Evolutionary conservation across 92 coral and sea anemone genomes (phyloP).

Genomic region (Pocillopora meandrina): DNA sequence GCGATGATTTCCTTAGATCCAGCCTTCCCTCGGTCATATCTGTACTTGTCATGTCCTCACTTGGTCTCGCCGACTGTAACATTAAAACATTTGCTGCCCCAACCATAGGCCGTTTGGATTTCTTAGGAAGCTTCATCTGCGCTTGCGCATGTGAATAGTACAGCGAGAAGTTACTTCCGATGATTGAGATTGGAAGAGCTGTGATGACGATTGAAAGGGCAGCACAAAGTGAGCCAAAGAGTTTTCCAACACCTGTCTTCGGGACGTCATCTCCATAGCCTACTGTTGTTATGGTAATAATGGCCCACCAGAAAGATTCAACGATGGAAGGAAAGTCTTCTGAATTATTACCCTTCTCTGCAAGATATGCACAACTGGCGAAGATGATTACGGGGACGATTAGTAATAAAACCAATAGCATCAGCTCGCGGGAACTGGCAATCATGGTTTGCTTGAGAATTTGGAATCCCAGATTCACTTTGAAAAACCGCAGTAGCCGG

Average conservation of each 20-base stretch:
- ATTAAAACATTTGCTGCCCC: slow-evolving; percentile 86
- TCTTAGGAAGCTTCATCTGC: slow-evolving; percentile 95
- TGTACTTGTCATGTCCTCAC: slow-evolving; percentile 61
- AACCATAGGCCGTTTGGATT: slow-evolving; percentile 74
- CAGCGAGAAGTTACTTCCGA: slow-evolving; percentile 94
- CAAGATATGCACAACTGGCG: slow-evolving; percentile 82
- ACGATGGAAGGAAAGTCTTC: slow-evolving; percentile 82
- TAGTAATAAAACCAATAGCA: slow-evolving; percentile 75
- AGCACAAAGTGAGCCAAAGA: slow-evolving; percentile 90
- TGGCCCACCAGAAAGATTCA: slow-evolving; percentile 97
- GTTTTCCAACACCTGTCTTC: slow-evolving; percentile 63
- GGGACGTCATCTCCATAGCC: slow-evolving; percentile 95
- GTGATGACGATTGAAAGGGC: slow-evolving; percentile 87
- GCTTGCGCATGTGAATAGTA: slow-evolving; percentile 99
- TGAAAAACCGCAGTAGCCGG: slow-evolving; percentile 89
- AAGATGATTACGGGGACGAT: slow-evolving; percentile 92
- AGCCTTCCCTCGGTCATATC: slow-evolving; percentile 19
- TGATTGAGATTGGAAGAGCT: slow-evolving; percentile 97
- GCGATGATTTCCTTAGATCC: background rate
- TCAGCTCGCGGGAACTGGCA: slow-evolving; percentile 88
- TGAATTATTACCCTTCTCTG: slow-evolving; percentile 44
- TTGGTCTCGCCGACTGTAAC: slow-evolving; percentile 72
- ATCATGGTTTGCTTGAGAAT: slow-evolving; percentile 95
- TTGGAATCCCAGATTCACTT: slow-evolving; percentile 92
- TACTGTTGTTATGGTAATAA: slow-evolving; percentile 94